Evolutionary conservation across 2,888 invertebrate species (phyloP).

Genomic region (Listrodromus nycthemerus): DNA sequence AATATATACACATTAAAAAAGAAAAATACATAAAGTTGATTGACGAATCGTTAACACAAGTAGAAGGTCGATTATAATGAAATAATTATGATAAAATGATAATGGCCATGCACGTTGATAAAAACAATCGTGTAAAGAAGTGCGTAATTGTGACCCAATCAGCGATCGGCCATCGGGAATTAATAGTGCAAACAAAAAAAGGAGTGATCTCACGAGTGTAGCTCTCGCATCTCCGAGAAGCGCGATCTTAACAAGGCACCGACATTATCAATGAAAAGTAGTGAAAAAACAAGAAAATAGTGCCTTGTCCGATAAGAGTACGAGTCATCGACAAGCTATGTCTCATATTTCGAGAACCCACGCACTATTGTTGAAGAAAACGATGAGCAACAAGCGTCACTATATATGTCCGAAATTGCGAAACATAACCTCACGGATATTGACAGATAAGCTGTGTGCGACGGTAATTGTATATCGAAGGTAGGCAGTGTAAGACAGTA

Average conservation of each 20-base stretch:
- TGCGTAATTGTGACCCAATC: background rate
- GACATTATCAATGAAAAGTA: background rate
- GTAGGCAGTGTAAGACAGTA: background rate
- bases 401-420: slow-evolving; percentile 46
- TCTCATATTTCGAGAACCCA: slow-evolving; percentile 37
- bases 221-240: slow-evolving; percentile 9
- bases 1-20: background rate
- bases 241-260: slow-evolving; percentile 4
- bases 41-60: too few species aligned
- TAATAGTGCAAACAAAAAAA: background rate
- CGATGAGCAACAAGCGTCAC: slow-evolving; percentile 30
- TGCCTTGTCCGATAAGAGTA: slow-evolving; percentile 16
- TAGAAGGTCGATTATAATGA: too few species aligned
- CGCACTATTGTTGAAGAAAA: slow-evolving; percentile 36
- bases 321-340: background rate
- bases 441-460: slow-evolving; percentile 63
- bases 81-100: too few species aligned
- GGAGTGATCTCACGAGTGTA: background rate
- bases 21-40: background rate
- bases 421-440: slow-evolving; percentile 72
- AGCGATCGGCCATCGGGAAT: background rate
- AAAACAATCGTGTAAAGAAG: background rate
- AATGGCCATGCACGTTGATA: background rate
- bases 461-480: background rate
- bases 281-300: background rate